Evolutionary conservation across 2,797 vertebrate genomes (phyloP).

Genomic region (Zalophus californianus): DNA sequence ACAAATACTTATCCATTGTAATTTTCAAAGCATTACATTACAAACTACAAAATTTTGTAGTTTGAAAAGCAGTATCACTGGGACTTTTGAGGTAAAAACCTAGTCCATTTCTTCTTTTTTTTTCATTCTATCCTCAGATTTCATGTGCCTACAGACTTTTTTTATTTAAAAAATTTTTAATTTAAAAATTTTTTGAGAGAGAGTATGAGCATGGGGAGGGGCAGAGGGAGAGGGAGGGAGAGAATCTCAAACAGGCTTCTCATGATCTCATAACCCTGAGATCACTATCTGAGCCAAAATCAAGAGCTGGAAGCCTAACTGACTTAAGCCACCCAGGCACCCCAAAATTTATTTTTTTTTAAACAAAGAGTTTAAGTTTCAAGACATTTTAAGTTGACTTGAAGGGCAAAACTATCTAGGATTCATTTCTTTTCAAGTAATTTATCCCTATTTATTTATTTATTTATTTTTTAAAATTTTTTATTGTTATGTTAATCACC

Average conservation of each 20-base stretch:
- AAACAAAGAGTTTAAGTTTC: not conserved
- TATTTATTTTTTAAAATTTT: too few species aligned
- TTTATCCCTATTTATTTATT: not conserved
- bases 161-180: not conserved
- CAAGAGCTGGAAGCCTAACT: not conserved
- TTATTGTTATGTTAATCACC: too few species aligned
- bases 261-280: not conserved
- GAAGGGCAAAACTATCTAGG: not conserved
- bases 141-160: not conserved
- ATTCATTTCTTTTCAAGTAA: not conserved
- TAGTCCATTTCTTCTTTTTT: not conserved
- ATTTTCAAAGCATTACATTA: not conserved
- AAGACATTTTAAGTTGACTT: not conserved
- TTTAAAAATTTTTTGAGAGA: not conserved
- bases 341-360: not conserved
- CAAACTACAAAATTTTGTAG: not conserved
- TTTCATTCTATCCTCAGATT: not conserved
- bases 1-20: not conserved
- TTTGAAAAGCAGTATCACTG: not conserved
- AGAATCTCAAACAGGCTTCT: not conserved
- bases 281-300: not conserved
- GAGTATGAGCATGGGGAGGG: accelerated
- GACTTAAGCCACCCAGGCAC: not conserved
- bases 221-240: not conserved
- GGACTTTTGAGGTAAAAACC: not conserved